Conservation (phyloP, 2,797 vertebrate species). For the Pangasius sanitwongsei region DNA sequence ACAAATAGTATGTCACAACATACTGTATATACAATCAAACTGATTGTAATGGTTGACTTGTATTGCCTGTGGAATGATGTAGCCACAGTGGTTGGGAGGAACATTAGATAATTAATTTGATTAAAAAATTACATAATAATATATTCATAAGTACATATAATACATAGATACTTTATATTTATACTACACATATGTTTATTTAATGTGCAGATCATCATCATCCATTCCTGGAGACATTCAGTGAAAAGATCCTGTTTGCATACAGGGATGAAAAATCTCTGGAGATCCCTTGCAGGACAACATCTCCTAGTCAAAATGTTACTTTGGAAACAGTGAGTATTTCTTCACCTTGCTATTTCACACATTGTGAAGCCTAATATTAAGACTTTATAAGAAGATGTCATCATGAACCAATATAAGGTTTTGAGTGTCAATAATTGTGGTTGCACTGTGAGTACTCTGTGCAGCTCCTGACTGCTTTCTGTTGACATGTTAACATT, state of each 20-base stretch:
- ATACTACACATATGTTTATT: slow-evolving; percentile 37
- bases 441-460: background rate
- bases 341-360: background rate
- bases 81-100: background rate
- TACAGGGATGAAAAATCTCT: slow-evolving; percentile 63
- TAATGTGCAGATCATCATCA: slow-evolving; percentile 74
- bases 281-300: slow-evolving; percentile 82
- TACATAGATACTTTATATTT: background rate
- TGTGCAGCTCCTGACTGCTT: background rate
- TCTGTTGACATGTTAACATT: background rate
- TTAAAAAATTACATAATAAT: background rate
- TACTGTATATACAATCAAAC: background rate
- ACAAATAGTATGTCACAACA: background rate
- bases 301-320: slow-evolving; percentile 77
- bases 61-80: background rate
- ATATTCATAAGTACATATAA: background rate
- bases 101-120: background rate
- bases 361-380: background rate
- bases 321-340: slow-evolving; percentile 75
- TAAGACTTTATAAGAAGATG: background rate
- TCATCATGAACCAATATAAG: background rate
- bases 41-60: background rate
- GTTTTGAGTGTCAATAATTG: background rate
- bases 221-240: slow-evolving; percentile 76
- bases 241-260: slow-evolving; percentile 44